Percentiles rank a stretch among this genome's conserved stretches.
Conservation (phyloP, 2,888 invertebrate genomes). For the Notocelia uddmanniana region DNA sequence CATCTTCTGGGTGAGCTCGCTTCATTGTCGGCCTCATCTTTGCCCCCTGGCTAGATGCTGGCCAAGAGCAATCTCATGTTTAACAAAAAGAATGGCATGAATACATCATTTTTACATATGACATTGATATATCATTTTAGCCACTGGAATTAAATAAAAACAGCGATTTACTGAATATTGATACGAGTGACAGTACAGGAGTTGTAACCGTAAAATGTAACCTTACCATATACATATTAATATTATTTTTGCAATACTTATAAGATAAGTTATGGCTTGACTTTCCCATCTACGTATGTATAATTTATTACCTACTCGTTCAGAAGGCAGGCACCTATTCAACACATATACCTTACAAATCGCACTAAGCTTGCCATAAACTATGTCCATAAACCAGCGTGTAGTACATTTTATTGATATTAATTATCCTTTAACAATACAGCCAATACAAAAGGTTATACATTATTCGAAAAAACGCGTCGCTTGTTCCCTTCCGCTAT, state of each 20-base stretch:
- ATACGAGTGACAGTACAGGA: no score
- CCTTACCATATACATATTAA: no score
- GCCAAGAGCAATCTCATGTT: no score
- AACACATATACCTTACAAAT: slow-evolving; percentile 8
- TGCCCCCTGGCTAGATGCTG: no score
- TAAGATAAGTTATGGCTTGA: neutral
- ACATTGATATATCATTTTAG: no score
- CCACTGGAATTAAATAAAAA: no score
- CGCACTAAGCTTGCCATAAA: slow-evolving; percentile 42
- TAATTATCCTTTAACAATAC: slow-evolving; percentile 23
- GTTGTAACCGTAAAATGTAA: no score
- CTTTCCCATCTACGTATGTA: neutral
- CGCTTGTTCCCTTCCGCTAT: neutral
- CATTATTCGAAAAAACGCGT: neutral
- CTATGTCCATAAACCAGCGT: slow-evolving; percentile 57
- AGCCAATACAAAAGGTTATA: neutral
- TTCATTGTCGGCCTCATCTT: no score
- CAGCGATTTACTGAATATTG: no score
- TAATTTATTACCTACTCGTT: neutral
- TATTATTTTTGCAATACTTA: neutral
- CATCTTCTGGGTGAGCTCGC: no score
- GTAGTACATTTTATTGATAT: slow-evolving; percentile 36
- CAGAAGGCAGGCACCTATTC: neutral
- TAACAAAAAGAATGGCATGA: no score
- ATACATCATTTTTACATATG: no score